These are phyloP conservation scores for Pristionchus arcanus DNA, from an alignment of 2,888 invertebrate species.

Conservation along the genomic window DNA sequence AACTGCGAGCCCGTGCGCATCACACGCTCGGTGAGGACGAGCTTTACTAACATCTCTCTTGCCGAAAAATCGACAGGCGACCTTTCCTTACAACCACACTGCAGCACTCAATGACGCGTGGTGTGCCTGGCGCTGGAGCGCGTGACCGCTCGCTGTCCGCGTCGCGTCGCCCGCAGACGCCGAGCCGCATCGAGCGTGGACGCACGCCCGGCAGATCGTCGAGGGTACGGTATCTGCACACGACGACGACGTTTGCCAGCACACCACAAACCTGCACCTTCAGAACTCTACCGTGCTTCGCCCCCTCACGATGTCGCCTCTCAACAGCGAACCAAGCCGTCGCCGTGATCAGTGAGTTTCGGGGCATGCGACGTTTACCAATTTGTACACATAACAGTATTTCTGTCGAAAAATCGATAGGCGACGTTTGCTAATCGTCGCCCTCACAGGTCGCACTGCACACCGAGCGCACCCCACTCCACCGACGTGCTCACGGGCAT, in stretches of 20 bases:
- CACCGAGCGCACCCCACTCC: background rate
- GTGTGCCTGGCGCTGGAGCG: background rate
- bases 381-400: background rate
- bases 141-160: constrained; percentile 36
- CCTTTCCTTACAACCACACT: background rate
- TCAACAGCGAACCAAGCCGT: background rate
- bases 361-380: background rate
- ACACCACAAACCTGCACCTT: background rate
- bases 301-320: background rate
- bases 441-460: background rate
- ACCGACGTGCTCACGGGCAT: constrained; percentile 28
- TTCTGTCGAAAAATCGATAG: background rate
- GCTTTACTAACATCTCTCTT: background rate
- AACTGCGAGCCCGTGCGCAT: constrained; percentile 35
- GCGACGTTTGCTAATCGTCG: background rate
- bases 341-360: background rate
- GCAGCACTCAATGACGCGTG: constrained; percentile 14
- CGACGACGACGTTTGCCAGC: background rate
- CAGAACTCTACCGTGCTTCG: background rate
- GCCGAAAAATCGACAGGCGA: background rate
- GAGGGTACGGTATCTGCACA: constrained; percentile 14
- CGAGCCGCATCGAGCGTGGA: constrained; percentile 5
- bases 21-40: constrained; percentile 40
- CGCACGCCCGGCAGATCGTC: constrained; percentile 12
- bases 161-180: background rate